Evolutionary conservation across 1,140 invertebrate genomes (phyloP), one percentile per base, ranked within the genome.

Genomic region (Drosophila sucinea): DNA sequence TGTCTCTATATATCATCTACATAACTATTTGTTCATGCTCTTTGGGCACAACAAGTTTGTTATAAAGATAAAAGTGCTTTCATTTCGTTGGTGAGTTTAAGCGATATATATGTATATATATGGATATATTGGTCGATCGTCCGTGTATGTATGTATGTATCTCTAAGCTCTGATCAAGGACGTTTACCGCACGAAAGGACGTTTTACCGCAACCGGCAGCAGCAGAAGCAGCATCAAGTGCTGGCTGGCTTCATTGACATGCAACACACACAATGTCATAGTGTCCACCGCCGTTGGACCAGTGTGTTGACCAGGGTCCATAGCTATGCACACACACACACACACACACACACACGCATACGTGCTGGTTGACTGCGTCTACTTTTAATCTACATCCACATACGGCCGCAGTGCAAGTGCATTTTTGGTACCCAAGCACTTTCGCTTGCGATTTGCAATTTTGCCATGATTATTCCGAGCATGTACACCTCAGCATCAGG

Each of bases 381-480:
- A 77, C 72, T 80, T 79, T 83, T 86, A 86, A 87, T 86, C 83
- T 74, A 81, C 71, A 89, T 68, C 54, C 68, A 60, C 54, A 70
- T 58, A 38, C 56, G 67, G 73, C 65, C 73, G 47, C 73, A 67
- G 70, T 29, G 67, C 69, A 56, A 64, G 75, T 70, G 73, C 71
- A 70, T 70, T 77, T 76, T 58, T 69, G 73, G 75, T 30, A 74
- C 58, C 54, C 73, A 67, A 86, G 81, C 84, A 89, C 83, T 89
- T 87, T 87, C 84, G 84, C 83, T 89, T 78, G 83, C 83, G 80
- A 83, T 87, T 83, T 87, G 81, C 77, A 87, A 87, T 87, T 89
- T 87, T 74, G 84, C 80, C 78, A 87, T 87, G 83, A 87, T 87
- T 87, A 87, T 89, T 87, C 84, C 86, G 83, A 86, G 83, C 83